Conservation (phyloP, 2,113 vertebrate genomes). For the Gymnarchus niloticus region DNA sequence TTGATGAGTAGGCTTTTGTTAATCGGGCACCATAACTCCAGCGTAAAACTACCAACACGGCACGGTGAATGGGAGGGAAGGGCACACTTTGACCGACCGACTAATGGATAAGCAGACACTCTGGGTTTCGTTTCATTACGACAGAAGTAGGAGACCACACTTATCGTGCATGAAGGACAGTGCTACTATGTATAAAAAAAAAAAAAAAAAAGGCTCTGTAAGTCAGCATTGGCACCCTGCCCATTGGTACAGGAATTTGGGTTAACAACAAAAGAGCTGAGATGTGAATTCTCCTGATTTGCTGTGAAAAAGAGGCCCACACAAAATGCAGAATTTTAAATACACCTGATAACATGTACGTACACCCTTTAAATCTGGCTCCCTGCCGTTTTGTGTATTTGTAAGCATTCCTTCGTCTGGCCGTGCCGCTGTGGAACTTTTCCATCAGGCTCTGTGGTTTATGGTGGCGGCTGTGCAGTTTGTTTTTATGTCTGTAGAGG, state of each 20-base stretch:
- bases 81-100: not conserved
- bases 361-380: not conserved
- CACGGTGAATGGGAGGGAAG: not conserved
- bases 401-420: not conserved
- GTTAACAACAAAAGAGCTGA: not conserved
- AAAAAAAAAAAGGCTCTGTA: not conserved
- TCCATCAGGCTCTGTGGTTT: not conserved
- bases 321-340: too few relatives aligned
- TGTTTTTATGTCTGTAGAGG: constrained; percentile 26
- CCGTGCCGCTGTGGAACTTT: not conserved
- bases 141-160: not conserved
- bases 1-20: not conserved
- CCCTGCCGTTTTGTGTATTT: not conserved
- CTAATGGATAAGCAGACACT: not conserved
- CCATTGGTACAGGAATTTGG: not conserved
- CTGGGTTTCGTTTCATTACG: not conserved
- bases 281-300: not conserved
- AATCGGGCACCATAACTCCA: not conserved
- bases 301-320: not conserved
- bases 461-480: constrained; percentile 11
- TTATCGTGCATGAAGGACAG: not conserved
- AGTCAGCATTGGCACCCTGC: not conserved
- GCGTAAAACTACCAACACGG: not conserved
- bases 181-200: not conserved
- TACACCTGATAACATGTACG: too few relatives aligned